phyloP scores from a whole-genome alignment of 2,113 vertebrate species.

The Cyanoramphus novaezelandiae region DNA sequence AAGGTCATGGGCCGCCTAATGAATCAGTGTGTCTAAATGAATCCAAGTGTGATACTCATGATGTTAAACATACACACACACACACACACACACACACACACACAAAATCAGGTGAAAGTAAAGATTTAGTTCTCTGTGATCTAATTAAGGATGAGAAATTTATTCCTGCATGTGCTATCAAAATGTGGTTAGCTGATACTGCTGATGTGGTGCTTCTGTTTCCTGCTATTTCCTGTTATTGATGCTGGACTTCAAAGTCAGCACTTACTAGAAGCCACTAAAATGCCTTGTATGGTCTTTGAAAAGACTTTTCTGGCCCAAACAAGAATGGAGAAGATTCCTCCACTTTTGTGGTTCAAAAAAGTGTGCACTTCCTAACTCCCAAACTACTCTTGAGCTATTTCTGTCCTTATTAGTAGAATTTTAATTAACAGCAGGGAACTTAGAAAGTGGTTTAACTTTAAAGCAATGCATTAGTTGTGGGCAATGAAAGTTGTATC shows the following conservation, averaged over 20 bases:
- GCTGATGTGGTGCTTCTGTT: slow-evolving; percentile 37
- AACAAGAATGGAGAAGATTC: neutral
- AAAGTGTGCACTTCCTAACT: neutral
- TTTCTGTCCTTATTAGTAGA: neutral
- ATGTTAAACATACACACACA: neutral
- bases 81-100: neutral
- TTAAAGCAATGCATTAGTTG: neutral
- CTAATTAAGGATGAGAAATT: neutral
- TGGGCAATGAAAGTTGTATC: neutral
- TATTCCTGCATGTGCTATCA: slow-evolving; percentile 23
- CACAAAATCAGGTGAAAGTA: neutral
- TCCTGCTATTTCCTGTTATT: slow-evolving; percentile 36
- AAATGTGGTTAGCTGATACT: slow-evolving; percentile 36
- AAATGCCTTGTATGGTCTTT: slow-evolving; percentile 1
- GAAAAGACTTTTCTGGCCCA: neutral
- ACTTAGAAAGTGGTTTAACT: neutral
- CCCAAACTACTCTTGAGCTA: neutral
- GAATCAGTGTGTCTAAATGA: slow-evolving; percentile 35
- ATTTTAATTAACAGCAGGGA: neutral
- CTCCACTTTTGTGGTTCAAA: neutral
- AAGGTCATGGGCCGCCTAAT: slow-evolving; percentile 6
- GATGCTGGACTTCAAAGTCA: slow-evolving; percentile 10
- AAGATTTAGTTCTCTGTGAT: neutral
- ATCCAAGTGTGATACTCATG: neutral
- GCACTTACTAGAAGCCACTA: slow-evolving; percentile 16